Base-by-base conservation (phyloP, 2,113 vertebrate species). In the Plecotus auritus region DNA sequence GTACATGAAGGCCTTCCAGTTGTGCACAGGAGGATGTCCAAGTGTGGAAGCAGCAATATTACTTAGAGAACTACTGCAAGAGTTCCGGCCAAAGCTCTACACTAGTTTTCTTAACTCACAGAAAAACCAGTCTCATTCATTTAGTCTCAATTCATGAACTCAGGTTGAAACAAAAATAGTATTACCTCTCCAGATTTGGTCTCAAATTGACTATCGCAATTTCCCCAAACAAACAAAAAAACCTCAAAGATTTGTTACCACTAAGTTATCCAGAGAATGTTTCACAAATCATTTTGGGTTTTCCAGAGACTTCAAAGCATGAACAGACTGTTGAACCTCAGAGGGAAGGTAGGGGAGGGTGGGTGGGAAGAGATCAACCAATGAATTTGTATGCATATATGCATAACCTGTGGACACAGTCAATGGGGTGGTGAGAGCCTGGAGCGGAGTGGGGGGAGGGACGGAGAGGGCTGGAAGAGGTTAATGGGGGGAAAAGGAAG, bases 1-100 rank as follows among this genome's bases (percentile, higher is more conserved):
- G 17, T 0, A 28, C 35, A 20, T 0, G 12, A 40, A 2, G 72
- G 6, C 20, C 26, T 1, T 0, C n/a, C 51, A 13, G 45, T 7
- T 23, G 4, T 11, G 76, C 14, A 30, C 67, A 72, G 54, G 70
- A 11, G 47, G 22, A 54, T 42, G 8, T 20, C 61, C 12, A 14
- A 23, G n/a, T 1, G 28, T 13, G 49, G 51, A 47, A 18, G 69
- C 30, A 30, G 59, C 4, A 30, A 40, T 5, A 12, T 6, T 13
- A 26, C 35, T 35, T 16, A 9, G 12, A 67, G 30, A 76, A 45
- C 22, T 20, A 20, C 1, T 20, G 4, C 9, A 6, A 4, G 16
- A 45, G 61, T 22, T 22, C 49, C 77, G 40, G 42, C 77, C 9
- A 40, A 37, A 32, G n/a, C 32, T 59, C 89, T 40, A 35, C 6